Conservation (phyloP, 2,113 vertebrate genomes). For the Haliaeetus leucogaster region DNA sequence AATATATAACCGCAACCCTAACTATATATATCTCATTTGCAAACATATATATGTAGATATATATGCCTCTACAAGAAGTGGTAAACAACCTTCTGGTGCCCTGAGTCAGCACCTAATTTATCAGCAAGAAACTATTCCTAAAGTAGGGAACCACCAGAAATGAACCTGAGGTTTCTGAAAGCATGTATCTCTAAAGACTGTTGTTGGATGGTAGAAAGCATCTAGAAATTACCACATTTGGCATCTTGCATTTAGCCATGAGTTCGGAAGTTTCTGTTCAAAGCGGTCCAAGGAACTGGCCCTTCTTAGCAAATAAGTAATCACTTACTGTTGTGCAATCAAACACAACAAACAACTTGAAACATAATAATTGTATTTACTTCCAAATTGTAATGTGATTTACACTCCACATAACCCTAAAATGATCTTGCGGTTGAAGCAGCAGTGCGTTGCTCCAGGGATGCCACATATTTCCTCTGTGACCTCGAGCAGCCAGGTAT, state of each 20-base stretch:
- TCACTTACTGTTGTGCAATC: neutral
- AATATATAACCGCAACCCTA: neutral
- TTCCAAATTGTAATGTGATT: neutral
- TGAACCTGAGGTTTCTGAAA: constrained; percentile 2
- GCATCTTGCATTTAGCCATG: neutral
- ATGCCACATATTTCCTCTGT: neutral
- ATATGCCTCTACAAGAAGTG: neutral
- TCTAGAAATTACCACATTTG: neutral
- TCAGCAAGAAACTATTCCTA: neutral
- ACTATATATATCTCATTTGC: neutral
- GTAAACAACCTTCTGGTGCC: neutral
- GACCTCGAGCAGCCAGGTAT: neutral
- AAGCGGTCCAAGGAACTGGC: neutral
- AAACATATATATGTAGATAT: neutral
- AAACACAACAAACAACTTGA: neutral
- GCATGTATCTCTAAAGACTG: neutral
- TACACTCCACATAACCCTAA: neutral
- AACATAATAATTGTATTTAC: neutral
- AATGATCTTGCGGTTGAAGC: neutral
- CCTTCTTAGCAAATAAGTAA: neutral
- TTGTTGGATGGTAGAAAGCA: neutral
- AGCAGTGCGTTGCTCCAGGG: neutral
- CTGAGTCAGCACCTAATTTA: neutral
- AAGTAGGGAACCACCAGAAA: neutral
- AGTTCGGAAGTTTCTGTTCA: neutral